These are phyloP conservation scores for Prolemur simus DNA, from an alignment of 2,113 vertebrate species.

Conservation along the genomic window DNA sequence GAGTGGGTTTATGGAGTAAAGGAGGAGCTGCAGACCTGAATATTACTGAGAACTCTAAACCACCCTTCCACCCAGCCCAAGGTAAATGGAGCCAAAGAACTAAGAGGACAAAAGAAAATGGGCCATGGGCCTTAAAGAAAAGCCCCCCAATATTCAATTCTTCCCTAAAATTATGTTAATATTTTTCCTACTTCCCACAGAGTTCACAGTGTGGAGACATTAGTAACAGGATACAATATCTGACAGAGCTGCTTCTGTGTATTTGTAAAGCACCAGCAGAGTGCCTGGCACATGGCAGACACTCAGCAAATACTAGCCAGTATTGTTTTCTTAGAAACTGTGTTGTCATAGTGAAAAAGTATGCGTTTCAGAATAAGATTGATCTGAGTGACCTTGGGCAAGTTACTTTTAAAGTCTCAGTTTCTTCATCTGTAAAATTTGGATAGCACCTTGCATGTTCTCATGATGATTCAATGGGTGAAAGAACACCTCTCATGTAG, in stretches of 20 bases:
- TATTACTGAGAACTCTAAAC: neutral
- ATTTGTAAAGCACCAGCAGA: constrained; percentile 7
- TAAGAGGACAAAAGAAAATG: constrained; percentile 4
- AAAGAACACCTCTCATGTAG: neutral
- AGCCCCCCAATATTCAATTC: neutral
- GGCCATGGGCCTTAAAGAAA: neutral
- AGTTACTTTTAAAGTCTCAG: neutral
- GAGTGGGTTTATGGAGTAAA: neutral
- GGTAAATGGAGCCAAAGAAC: neutral
- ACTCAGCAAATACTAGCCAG: neutral
- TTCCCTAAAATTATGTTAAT: neutral
- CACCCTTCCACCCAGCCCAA: neutral
- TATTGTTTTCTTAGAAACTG: constrained; percentile 4
- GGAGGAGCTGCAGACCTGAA: neutral
- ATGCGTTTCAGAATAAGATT: neutral
- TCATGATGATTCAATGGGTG: neutral
- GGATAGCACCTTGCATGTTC: neutral
- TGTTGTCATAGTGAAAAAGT: neutral
- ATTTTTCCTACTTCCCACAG: neutral
- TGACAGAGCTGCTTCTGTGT: neutral
- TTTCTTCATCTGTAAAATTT: neutral
- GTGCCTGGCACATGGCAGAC: neutral
- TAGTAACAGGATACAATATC: neutral
- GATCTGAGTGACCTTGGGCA: neutral
- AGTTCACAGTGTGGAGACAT: neutral